These are phyloP conservation scores for Drymodes brunneopygia DNA, from an alignment of 2,113 vertebrate species.

Conservation along the genomic window DNA sequence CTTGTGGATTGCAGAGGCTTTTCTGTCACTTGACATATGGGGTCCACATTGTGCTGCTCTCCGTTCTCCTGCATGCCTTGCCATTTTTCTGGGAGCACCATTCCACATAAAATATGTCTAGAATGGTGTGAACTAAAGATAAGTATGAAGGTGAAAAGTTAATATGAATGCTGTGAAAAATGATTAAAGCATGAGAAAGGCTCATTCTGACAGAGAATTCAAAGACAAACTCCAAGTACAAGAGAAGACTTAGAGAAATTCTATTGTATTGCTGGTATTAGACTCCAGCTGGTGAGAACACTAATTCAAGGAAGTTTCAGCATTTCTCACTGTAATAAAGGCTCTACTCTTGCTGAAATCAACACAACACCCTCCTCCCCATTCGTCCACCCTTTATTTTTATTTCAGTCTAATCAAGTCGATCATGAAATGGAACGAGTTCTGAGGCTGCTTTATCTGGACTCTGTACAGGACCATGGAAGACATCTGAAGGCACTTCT, in stretches of 20 bases:
- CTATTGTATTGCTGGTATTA: background rate
- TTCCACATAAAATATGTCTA: background rate
- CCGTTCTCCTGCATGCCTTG: background rate
- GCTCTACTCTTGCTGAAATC: background rate
- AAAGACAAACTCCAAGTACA: background rate
- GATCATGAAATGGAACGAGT: background rate
- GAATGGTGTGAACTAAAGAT: background rate
- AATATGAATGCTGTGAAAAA: background rate
- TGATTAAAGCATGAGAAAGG: background rate
- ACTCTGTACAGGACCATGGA: background rate
- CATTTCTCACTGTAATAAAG: background rate
- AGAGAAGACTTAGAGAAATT: background rate
- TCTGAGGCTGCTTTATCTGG: background rate
- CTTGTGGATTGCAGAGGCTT: background rate
- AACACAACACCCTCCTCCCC: background rate
- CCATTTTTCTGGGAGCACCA: background rate
- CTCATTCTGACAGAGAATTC: background rate
- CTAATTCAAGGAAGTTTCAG: background rate
- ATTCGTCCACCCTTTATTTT: background rate
- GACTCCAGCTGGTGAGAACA: background rate
- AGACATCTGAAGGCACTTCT: background rate
- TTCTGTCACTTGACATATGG: background rate
- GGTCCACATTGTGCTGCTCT: background rate
- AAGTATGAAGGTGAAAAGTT: background rate
- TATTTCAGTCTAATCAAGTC: background rate